Conservation (phyloP, 1,140 invertebrate genomes). For the Megalonaias nervosa region DNA sequence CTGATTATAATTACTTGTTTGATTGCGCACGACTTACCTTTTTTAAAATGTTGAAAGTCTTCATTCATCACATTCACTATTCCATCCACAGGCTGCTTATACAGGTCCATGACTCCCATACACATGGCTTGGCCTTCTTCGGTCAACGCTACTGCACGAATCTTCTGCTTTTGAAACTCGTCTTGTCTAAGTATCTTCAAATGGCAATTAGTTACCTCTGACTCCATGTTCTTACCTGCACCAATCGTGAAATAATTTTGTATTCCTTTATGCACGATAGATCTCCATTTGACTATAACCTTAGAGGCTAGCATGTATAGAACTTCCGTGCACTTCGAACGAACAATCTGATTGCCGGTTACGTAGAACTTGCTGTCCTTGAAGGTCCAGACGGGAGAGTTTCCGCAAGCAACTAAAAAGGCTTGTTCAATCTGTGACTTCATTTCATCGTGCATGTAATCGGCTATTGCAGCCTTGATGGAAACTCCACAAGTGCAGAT, state of each 20-base stretch:
- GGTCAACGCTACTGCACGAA: constrained; percentile 6
- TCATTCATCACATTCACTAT: constrained; percentile 49
- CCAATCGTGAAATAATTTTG: neutral
- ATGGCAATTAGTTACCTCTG: neutral
- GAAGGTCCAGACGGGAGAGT: no score
- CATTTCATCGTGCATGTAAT: no score
- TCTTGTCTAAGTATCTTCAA: constrained; percentile 7
- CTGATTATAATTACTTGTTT: constrained; percentile 20
- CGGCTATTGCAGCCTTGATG: no score
- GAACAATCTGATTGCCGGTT: no score
- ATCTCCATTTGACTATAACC: constrained; percentile 2
- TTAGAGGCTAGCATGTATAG: neutral
- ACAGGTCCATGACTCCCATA: neutral
- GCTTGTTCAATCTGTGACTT: no score
- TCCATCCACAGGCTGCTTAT: constrained; percentile 27
- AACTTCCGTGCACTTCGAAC: no score
- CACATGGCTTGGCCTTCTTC: constrained; percentile 8
- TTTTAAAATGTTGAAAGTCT: constrained; percentile 26
- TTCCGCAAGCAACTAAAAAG: no score
- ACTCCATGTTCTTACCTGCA: neutral
- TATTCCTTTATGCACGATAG: constrained; percentile 2
- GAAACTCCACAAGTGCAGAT: no score
- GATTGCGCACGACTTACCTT: constrained; percentile 31
- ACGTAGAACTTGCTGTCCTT: no score
- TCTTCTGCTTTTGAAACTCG: constrained; percentile 3